Conservation (phyloP, 2,797 vertebrate genomes). For the Tokudaia tokunoshimensis region DNA sequence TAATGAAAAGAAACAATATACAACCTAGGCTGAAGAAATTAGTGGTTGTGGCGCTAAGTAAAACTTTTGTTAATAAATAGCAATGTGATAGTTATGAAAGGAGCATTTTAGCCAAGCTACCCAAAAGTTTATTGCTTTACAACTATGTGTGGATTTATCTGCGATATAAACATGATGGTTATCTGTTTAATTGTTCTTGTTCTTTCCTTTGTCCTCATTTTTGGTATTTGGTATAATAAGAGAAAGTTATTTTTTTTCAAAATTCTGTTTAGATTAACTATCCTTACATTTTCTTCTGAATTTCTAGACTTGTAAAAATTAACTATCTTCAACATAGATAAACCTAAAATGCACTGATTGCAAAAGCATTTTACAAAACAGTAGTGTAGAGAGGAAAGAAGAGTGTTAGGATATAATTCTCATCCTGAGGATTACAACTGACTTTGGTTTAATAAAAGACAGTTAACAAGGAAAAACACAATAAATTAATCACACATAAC, state of each 20-base stretch:
- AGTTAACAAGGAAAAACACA: not conserved
- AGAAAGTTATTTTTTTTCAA: constrained; percentile 25
- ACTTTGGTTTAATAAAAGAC: too few species aligned
- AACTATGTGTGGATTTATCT: rapidly evolving
- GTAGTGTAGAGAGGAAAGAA: not conserved
- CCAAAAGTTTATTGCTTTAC: not conserved
- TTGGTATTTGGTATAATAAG: not conserved
- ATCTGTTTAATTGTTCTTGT: not conserved
- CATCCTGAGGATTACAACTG: not conserved
- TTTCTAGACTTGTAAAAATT: not conserved
- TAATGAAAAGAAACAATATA: not conserved
- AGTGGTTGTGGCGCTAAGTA: not conserved
- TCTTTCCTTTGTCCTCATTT: not conserved
- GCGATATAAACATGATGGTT: not conserved
- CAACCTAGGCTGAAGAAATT: not conserved
- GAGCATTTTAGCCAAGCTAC: not conserved
- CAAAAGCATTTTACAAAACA: not conserved
- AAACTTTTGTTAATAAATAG: not conserved
- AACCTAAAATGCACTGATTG: not conserved
- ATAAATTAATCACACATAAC: not conserved
- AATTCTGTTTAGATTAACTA: not conserved
- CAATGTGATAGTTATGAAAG: not conserved
- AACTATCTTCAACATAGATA: not conserved
- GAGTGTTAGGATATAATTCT: not conserved
- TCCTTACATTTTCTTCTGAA: not conserved